Conservation (phyloP, 2,888 invertebrate species). For the Agrochola lychnidis region DNA sequence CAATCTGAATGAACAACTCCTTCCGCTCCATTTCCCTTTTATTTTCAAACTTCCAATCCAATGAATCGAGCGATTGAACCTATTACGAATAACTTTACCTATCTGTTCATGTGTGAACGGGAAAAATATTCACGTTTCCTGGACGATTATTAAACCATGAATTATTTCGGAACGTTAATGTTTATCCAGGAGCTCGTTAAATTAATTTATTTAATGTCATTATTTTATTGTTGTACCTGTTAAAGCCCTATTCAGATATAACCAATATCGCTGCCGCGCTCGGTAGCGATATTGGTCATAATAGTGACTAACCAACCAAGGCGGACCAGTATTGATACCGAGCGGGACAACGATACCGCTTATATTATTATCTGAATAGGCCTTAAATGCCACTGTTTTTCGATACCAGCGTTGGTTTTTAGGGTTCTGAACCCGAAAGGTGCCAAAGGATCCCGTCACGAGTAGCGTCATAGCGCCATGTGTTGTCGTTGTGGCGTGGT, state of each 20-base stretch:
- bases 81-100: conserved; percentile 84
- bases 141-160: conserved; percentile 61
- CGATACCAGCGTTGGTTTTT: background rate
- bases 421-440: no score
- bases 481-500: no score
- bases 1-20: conserved; percentile 83
- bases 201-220: conserved; percentile 9
- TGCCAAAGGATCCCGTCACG: no score
- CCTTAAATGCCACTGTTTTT: background rate
- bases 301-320: no score
- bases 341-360: no score
- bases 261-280: no score
- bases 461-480: no score
- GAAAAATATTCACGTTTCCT: conserved; percentile 75
- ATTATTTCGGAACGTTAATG: conserved; percentile 52
- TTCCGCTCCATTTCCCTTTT: conserved; percentile 86
- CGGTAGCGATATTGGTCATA: no score
- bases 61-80: conserved; percentile 84
- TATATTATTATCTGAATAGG: no score
- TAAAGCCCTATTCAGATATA: no score
- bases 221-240: no score
- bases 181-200: conserved; percentile 44
- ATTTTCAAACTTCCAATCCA: conserved; percentile 86
- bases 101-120: conserved; percentile 77
- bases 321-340: no score